Evolutionary conservation across 1,140 invertebrate genomes (phyloP).

Genomic region (Cataglyphis hispanica): DNA sequence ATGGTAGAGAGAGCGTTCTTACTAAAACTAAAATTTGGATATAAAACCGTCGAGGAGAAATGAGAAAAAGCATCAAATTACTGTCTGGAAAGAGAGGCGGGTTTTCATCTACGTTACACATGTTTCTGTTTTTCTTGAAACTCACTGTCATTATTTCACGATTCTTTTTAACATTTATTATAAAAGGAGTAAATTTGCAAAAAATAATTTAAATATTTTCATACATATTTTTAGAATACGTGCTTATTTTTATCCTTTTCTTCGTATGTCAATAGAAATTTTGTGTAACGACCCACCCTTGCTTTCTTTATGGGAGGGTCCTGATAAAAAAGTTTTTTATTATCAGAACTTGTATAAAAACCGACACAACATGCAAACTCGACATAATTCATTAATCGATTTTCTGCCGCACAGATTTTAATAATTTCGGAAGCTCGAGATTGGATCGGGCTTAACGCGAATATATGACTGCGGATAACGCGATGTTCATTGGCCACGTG

Average conservation of each 20-base stretch:
- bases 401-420: constrained; percentile 31
- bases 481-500: constrained; percentile 37
- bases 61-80: not conserved
- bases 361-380: not conserved
- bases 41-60: not conserved
- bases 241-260: constrained; percentile 15
- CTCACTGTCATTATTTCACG: not conserved
- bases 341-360: not conserved
- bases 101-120: not conserved
- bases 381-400: constrained; percentile 43
- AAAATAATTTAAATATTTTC: not conserved
- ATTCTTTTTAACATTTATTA: not conserved
- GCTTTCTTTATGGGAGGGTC: not conserved
- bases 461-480: constrained; percentile 49
- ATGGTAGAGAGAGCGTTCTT: not conserved
- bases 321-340: not conserved
- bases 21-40: not conserved
- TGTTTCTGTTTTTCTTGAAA: not conserved
- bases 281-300: not conserved
- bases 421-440: constrained; percentile 37
- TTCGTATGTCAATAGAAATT: not conserved
- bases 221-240: not conserved
- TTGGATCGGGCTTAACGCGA: constrained; percentile 32
- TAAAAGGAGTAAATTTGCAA: not conserved
- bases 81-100: not conserved